Conservation (phyloP, 1,140 invertebrate species). For the Contarinia nasturtii region DNA sequence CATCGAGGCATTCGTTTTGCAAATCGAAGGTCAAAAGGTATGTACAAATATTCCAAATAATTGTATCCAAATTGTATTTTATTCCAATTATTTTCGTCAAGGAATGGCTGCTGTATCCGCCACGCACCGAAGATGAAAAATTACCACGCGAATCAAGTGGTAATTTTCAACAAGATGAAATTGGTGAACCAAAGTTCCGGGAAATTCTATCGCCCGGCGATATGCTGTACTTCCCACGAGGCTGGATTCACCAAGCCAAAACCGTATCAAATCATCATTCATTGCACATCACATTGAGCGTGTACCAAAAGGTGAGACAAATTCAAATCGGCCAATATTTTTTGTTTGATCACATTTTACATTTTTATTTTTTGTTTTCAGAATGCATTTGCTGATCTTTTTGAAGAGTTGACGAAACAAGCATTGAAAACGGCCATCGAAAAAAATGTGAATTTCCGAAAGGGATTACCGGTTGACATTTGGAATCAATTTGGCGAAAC, state of each 20-base stretch:
- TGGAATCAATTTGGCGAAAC: slow-evolving; percentile 50
- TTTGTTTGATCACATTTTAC: no score
- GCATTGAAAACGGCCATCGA: slow-evolving; percentile 53
- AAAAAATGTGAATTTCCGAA: slow-evolving; percentile 49
- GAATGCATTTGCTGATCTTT: slow-evolving; percentile 73
- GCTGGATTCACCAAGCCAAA: slow-evolving; percentile 79
- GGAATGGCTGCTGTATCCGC: not conserved
- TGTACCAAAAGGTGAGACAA: slow-evolving; percentile 84
- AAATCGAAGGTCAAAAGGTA: slow-evolving; percentile 93
- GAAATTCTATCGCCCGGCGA: slow-evolving; percentile 76
- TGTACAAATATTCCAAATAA: no score
- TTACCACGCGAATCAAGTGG: slow-evolving; percentile 63
- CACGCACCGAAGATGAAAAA: slow-evolving; percentile 28
- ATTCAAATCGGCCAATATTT: no score
- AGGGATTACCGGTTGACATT: slow-evolving; percentile 64
- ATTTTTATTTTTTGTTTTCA: no score
- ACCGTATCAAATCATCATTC: slow-evolving; percentile 62
- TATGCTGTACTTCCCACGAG: slow-evolving; percentile 79
- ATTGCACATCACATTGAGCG: slow-evolving; percentile 80
- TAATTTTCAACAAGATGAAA: slow-evolving; percentile 62
- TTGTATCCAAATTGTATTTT: not conserved
- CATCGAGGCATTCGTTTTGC: slow-evolving; percentile 94
- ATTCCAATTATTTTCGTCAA: not conserved
- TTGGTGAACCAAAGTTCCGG: slow-evolving; percentile 54
- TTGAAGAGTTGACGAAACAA: slow-evolving; percentile 61